Evolutionary conservation across 1,140 invertebrate genomes (phyloP), one percentile per base, ranked within the genome.

Genomic region (Radopholus similis): DNA sequence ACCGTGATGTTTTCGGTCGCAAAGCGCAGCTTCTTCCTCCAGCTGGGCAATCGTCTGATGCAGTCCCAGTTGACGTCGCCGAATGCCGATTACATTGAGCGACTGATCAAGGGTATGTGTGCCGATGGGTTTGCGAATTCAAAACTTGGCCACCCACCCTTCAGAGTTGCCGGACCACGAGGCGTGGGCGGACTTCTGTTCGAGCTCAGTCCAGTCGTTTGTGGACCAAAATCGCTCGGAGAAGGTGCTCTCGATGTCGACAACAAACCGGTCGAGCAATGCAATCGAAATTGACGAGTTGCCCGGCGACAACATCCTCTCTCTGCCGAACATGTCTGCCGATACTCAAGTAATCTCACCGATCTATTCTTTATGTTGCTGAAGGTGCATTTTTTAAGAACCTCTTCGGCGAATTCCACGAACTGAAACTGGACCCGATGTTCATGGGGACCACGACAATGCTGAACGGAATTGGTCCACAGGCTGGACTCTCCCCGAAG

Each of bases 151-250:
- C 6, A 8, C 9, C 30, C 32, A 6, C 37, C 35, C 47, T 63
- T 9, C 18, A 70, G 68, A 59, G n/a, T 44, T 55, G 6, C 26
- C 66, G 15, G 68, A 67, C 37, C 58, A 53, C 49, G 64, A 70
- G 3, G 49, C 57, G 32, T 70, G 68, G 68, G 30, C 42, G 18
- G 53, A 70, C 18, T 70, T 70, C 32, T 55, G 54, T 54, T 60
- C 42, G 8, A 59, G 37, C 32, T 42, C 40, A 28, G 56, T 70
- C 5, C 51, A 72, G 26, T 44, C 53, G n/a, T 70, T 70, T 32
- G 49, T 62, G 2, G 68, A 70, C 37, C 68, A 60, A n/a, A 70
- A 70, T 44, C 68, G 54, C 5, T 70, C 68, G 28, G 68, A 70
- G 4, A 70, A 68, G 42, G 40, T 68, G 37, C 32, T 68, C 28